phyloP scores from a whole-genome alignment of 2,797 vertebrate genomes.

The Macroramphosus scolopax region DNA sequence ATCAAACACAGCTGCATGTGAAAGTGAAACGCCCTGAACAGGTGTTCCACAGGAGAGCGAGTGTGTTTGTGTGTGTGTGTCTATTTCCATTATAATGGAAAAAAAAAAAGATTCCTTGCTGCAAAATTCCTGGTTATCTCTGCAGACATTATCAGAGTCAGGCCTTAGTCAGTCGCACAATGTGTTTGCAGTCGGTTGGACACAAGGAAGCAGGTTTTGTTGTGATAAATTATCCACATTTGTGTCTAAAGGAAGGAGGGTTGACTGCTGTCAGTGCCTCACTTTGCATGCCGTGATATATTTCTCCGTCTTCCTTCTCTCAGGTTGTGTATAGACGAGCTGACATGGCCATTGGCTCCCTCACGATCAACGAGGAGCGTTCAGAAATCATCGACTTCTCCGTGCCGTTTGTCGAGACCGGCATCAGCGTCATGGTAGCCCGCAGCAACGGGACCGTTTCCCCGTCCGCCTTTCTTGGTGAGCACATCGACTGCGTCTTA shows the following conservation, averaged over 20 bases:
- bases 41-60: constrained; percentile 60
- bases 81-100: too few relatives aligned
- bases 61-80: constrained; percentile 19
- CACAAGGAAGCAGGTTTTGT: constrained; percentile 1
- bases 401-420: constrained; percentile 96
- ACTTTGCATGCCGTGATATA: too few relatives aligned
- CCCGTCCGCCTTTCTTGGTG: constrained; percentile 95
- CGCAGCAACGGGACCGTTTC: constrained; percentile 97
- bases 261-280: too few relatives aligned
- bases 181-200: background rate
- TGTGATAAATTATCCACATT: constrained; percentile 12
- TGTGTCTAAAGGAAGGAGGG: too few relatives aligned
- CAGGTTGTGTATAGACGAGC: constrained; percentile 95
- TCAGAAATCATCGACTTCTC: constrained; percentile 98
- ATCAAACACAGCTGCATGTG: constrained; percentile 49
- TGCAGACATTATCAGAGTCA: constrained; percentile 25
- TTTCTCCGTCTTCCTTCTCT: too few relatives aligned
- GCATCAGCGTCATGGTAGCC: constrained; percentile 98
- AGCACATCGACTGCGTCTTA: constrained; percentile 39
- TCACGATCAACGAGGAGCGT: constrained; percentile 97
- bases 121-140: too few relatives aligned
- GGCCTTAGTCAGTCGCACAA: too few relatives aligned
- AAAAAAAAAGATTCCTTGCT: too few relatives aligned
- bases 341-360: constrained; percentile 97
- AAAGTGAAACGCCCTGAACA: constrained; percentile 47